These are phyloP conservation scores for Habrosyne pyritoides DNA, from an alignment of 2,888 invertebrate species.

Conservation along the genomic window DNA sequence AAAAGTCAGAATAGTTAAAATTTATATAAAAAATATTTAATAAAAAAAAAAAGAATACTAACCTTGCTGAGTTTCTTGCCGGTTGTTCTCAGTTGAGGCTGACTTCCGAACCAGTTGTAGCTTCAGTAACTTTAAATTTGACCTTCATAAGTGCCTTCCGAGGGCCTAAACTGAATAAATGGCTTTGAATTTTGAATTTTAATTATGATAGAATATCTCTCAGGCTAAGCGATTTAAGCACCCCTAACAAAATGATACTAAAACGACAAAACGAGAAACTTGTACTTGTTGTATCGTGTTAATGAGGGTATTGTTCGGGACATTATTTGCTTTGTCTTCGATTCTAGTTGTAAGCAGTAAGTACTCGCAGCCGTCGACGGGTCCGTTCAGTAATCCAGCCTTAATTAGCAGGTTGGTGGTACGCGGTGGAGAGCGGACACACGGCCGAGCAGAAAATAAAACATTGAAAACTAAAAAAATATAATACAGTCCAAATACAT, in stretches of 20 bases:
- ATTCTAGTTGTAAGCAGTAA: constrained; percentile 75
- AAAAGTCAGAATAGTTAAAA: too few relatives aligned
- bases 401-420: constrained; percentile 77
- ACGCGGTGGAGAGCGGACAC: constrained; percentile 45
- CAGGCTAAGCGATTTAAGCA: background rate
- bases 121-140: too few relatives aligned
- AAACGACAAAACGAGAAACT: constrained; percentile 30
- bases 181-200: too few relatives aligned
- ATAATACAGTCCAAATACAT: too few relatives aligned
- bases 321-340: constrained; percentile 76
- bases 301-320: constrained; percentile 64
- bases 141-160: too few relatives aligned
- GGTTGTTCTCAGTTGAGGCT: too few relatives aligned
- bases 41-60: too few relatives aligned
- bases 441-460: constrained; percentile 31
- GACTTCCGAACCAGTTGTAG: too few relatives aligned
- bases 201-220: background rate
- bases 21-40: too few relatives aligned
- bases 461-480: too few relatives aligned
- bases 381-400: constrained; percentile 75
- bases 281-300: constrained; percentile 42
- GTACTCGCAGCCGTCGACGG: constrained; percentile 58
- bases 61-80: too few relatives aligned
- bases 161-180: too few relatives aligned
- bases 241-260: background rate